Conservation (phyloP, 2,888 invertebrate genomes). For the Antheraea yamamai region DNA sequence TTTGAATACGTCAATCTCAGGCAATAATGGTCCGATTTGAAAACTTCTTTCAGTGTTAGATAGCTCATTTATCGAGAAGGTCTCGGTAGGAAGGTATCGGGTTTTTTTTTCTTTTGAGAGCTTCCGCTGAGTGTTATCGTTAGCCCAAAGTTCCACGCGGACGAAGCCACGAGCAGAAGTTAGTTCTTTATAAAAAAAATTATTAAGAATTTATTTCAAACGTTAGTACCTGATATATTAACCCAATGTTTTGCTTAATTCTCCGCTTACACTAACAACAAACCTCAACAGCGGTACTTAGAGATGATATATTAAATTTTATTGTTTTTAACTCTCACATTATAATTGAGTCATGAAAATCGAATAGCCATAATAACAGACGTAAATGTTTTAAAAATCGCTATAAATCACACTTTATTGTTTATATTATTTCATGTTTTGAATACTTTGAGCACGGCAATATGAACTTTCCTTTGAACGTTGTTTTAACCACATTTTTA, state of each 20-base stretch:
- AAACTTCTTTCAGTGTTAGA: too few relatives aligned
- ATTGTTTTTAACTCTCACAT: slow-evolving; percentile 51
- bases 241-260: neutral
- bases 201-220: neutral
- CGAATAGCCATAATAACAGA: slow-evolving; percentile 41
- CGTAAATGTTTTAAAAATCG: slow-evolving; percentile 45
- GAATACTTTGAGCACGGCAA: slow-evolving; percentile 10
- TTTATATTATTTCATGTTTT: slow-evolving; percentile 32
- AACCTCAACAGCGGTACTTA: slow-evolving; percentile 20
- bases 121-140: too few relatives aligned
- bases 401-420: slow-evolving; percentile 48
- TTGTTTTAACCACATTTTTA: neutral
- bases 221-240: neutral
- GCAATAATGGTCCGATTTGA: too few relatives aligned
- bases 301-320: slow-evolving; percentile 51
- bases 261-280: slow-evolving; percentile 8
- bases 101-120: too few relatives aligned
- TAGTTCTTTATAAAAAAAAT: too few relatives aligned
- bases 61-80: too few relatives aligned
- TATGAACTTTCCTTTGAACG: neutral
- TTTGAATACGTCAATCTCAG: too few relatives aligned
- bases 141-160: too few relatives aligned
- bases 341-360: slow-evolving; percentile 62
- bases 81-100: too few relatives aligned
- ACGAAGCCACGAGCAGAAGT: too few relatives aligned